phyloP scores from a whole-genome alignment of 1,140 invertebrate genomes.

The Drosophila trapezifrons region DNA sequence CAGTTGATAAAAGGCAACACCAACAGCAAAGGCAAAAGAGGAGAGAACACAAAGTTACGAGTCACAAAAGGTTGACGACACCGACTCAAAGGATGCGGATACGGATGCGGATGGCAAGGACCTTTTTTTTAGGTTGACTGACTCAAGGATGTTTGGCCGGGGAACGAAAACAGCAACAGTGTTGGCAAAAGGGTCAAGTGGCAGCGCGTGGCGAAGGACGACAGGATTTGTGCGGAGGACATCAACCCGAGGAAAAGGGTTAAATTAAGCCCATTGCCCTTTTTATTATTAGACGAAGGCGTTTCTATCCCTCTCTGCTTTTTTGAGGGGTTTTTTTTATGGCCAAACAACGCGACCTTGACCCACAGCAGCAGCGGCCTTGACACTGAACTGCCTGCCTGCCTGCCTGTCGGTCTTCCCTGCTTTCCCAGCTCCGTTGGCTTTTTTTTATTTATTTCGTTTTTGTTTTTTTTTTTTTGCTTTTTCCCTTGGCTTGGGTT shows the following conservation, averaged over 20 bases:
- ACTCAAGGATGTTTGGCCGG: constrained; percentile 61
- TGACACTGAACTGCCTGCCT: constrained; percentile 36
- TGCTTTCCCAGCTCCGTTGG: constrained; percentile 16
- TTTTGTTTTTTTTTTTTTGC: constrained; percentile 22
- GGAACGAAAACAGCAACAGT: constrained; percentile 38
- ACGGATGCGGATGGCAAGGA: constrained; percentile 27
- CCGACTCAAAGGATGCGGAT: constrained; percentile 25
- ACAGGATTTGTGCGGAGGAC: constrained; percentile 27
- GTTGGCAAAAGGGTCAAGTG: constrained; percentile 71
- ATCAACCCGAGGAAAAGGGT: constrained; percentile 58
- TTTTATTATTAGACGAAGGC: constrained; percentile 52
- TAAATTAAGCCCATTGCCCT: constrained; percentile 75
- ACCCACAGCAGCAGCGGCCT: constrained; percentile 43
- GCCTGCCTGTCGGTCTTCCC: neutral
- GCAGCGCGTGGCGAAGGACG: constrained; percentile 60
- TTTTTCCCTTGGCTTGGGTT: constrained; percentile 48
- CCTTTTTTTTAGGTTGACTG: constrained; percentile 52
- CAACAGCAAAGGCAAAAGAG: constrained; percentile 3
- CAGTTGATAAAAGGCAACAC: constrained; percentile 28
- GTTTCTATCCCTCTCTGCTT: constrained; percentile 39
- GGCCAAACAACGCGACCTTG: constrained; percentile 52
- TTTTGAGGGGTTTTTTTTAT: constrained; percentile 30
- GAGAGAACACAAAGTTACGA: constrained; percentile 40
- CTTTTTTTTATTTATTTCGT: constrained; percentile 6
- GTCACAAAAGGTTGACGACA: constrained; percentile 54